Base-by-base conservation (phyloP, 2,888 invertebrate species). In the Graphium colonna region DNA sequence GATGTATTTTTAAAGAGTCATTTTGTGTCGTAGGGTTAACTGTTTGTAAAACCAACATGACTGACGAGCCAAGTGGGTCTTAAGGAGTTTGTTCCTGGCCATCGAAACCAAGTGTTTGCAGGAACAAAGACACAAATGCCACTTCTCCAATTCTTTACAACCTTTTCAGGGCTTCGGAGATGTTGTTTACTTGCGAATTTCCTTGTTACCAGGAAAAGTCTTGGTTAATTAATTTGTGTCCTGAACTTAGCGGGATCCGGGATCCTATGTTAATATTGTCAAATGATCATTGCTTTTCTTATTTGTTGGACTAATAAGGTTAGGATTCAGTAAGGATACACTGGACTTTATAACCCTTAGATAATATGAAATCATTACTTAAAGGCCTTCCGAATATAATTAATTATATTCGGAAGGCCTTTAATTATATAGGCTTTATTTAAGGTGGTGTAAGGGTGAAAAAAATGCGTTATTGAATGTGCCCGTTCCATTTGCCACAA, bases 41-140 rank as follows among this genome's bases (percentile, higher is more conserved):
- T 44, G 44, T 16, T 18, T 21, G 16, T 16, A 9, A n/a, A n/a
- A 31, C 38, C 36, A 13, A 36, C 36, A 46, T 12, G 38, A 38
- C 12, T 31, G 28, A n/a, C 15, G 15, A 15, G 36, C 17, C 2
- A 18, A 31, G 31, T 31, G 28, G 43, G 43, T 45, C 51, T 51
- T 40, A 44, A 51, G 51, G 45, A 51, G 51, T 40, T 45, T 45
- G 40, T 51, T 40, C 51, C 51, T 36, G 50, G 42, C 12, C 42
- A 1, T 21, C 21, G 16, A 41, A 42, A 3, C 17, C 38, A 26
- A 44, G 39, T 39, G 39, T 51, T 26, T 44, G n/a, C 17, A 21
- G 45, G 13, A 51, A 45, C 45, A 45, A 51, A 51, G 39, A 31
- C 18, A n/a, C 40, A 45, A 45, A 45, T 44, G 44, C 17, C 17